Conservation (phyloP, 2,113 vertebrate species). For the Rhea pennata region DNA sequence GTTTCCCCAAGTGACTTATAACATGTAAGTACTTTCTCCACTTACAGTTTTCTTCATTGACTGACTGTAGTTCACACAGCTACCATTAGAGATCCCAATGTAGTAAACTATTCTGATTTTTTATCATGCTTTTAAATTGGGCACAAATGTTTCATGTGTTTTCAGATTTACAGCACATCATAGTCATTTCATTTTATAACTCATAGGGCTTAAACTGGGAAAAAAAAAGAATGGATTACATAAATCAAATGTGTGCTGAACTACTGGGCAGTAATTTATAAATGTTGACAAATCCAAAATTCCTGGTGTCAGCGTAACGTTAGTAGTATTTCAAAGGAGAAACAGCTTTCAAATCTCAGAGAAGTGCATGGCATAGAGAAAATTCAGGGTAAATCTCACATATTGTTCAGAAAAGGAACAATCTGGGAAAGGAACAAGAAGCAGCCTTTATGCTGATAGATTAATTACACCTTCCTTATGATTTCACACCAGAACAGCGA, state of each 20-base stretch:
- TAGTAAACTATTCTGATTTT: conserved; percentile 9
- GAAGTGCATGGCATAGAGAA: background rate
- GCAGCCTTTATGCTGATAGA: background rate
- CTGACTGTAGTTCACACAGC: background rate
- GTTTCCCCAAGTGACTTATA: background rate
- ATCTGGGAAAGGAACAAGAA: background rate
- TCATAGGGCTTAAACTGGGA: background rate
- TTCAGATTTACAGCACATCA: background rate
- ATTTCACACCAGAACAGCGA: background rate
- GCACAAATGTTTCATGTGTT: background rate
- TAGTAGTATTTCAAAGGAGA: background rate
- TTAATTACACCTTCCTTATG: background rate
- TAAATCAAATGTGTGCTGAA: conserved; percentile 11
- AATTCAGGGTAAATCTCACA: background rate
- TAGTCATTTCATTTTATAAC: background rate
- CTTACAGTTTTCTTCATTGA: background rate
- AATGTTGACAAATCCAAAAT: background rate
- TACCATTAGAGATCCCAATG: background rate
- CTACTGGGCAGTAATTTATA: background rate
- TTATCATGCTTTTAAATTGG: background rate
- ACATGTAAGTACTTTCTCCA: background rate
- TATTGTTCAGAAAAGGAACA: background rate
- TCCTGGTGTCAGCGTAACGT: background rate
- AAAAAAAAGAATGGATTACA: background rate
- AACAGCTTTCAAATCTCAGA: background rate